phyloP scores from a whole-genome alignment of 35 echinoderm and acorn worm species.

The Acanthaster planci region DNA sequence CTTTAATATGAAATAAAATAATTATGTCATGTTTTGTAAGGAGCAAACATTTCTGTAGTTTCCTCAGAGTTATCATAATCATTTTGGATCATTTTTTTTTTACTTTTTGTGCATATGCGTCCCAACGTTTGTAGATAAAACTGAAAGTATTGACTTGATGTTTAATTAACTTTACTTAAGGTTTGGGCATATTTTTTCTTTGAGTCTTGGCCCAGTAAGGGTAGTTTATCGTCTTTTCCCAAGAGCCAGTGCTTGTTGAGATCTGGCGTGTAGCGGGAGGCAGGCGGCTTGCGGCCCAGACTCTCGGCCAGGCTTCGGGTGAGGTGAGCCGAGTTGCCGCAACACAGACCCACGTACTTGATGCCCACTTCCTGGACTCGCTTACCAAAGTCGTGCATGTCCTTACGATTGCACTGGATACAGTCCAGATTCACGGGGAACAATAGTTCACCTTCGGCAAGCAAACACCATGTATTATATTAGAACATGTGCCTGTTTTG shows the following conservation, averaged over 20 bases:
- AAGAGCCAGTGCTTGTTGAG: slow-evolving; percentile 67
- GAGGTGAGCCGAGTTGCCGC: slow-evolving; percentile 82
- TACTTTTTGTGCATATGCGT: too few relatives aligned
- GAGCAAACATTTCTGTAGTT: too few relatives aligned
- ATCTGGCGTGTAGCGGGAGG: slow-evolving; percentile 63
- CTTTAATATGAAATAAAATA: too few relatives aligned
- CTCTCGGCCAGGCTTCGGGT: slow-evolving; percentile 82
- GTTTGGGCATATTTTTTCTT: slow-evolving; percentile 6
- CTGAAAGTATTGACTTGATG: too few relatives aligned
- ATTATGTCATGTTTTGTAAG: too few relatives aligned
- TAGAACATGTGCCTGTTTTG: too few relatives aligned
- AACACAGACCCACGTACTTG: slow-evolving; percentile 86
- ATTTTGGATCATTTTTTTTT: too few relatives aligned
- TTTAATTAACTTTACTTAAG: too few relatives aligned
- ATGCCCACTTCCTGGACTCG: slow-evolving; percentile 74
- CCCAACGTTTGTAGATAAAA: too few relatives aligned
- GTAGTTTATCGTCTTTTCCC: slow-evolving; percentile 61
- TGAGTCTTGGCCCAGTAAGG: neutral
- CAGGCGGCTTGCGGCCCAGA: slow-evolving; percentile 72
- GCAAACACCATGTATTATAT: too few relatives aligned
- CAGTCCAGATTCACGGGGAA: slow-evolving; percentile 78
- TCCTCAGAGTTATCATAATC: too few relatives aligned
- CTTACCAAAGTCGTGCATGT: slow-evolving; percentile 66
- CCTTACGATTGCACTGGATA: slow-evolving; percentile 36
- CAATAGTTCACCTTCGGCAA: slow-evolving; percentile 41